phyloP scores from a whole-genome alignment of 2,888 invertebrate genomes.

The Lissocephala sabroskyi region DNA sequence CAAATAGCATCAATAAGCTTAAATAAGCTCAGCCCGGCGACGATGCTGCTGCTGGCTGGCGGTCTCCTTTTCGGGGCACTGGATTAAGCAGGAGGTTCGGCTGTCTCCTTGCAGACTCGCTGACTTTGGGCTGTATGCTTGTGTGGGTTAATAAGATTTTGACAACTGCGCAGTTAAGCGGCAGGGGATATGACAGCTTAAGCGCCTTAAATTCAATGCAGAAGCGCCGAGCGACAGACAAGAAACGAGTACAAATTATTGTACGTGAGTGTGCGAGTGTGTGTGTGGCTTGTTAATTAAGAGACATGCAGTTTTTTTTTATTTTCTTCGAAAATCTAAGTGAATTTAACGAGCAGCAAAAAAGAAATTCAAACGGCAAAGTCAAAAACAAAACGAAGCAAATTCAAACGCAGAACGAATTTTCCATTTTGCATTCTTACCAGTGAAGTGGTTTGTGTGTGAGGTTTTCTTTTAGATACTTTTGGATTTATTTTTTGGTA shows the following conservation, averaged over 20 bases:
- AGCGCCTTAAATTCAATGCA: neutral
- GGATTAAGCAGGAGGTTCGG: no score
- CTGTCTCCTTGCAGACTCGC: neutral
- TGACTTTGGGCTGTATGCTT: neutral
- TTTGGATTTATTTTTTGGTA: conserved; percentile 18
- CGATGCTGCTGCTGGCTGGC: no score
- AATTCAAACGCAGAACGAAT: conserved; percentile 26
- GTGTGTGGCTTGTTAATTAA: conserved; percentile 6
- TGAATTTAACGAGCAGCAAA: conserved; percentile 20
- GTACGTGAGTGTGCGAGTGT: conserved; percentile 10
- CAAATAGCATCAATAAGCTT: conserved; percentile 56
- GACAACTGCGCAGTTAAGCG: neutral
- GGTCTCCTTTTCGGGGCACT: no score
- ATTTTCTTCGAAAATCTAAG: no score
- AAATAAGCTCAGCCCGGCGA: conserved; percentile 36
- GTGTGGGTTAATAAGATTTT: conserved; percentile 24
- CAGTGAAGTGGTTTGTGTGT: conserved; percentile 35
- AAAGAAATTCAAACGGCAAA: conserved; percentile 4
- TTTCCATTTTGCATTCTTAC: conserved; percentile 54
- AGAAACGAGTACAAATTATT: neutral
- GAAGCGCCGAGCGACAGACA: neutral
- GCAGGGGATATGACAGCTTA: no score
- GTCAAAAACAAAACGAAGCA: conserved; percentile 12
- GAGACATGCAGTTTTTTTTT: conserved; percentile 38
- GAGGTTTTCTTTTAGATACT: conserved; percentile 8